Base-by-base conservation (phyloP, 2,888 invertebrate genomes). In the Tubulanus polymorphus region DNA sequence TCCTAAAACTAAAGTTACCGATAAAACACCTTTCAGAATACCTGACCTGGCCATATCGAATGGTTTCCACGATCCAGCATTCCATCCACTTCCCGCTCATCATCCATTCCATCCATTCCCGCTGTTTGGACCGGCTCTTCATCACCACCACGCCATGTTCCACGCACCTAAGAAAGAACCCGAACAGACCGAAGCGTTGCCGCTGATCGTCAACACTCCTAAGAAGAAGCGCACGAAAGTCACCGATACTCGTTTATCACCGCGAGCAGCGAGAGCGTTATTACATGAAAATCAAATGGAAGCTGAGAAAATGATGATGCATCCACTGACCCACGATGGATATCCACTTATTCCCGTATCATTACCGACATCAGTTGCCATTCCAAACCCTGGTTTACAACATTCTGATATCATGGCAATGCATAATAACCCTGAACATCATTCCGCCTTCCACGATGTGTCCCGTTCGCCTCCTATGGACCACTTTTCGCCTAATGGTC, bases 141-240 rank as follows among this genome's bases (percentile, higher is more conserved):
- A 71, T 67, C 65, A 59, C 81, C 85, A 65, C n/a, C 56, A 68
- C 72, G 85, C 85, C 69, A 88, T 89, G 54, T 88, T 91, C 53
- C 89, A 51, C 49, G 54, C 54, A 30, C 55, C 41, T 23, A 41
- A 41, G 41, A 41, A 41, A 15, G 41, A 41, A 41, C 75, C 74
- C 1, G 77, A 77, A 51, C 76, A 77, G 61, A 75, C 75, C 12
- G 94, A 94, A 79, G 93, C 95, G 2, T 85, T 96, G 55, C 93
- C 93, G 76, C 84, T 95, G 70, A 94, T 96, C 57, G 93, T 95
- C 67, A 90, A 91, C 48, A 71, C 72, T 2, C 94, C 94, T 1
- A 95, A 94, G 84, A 95, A 94, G 82, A 95, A 94, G 82, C 85
- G 96, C 54, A 94, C 95, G 76, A 96, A 96, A 88, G 82, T 94